A percentile compares a stretch with the other conserved stretches of the same genome.
Conservation (phyloP, 2,888 invertebrate genomes). For the Callosobruchus maculatus region DNA sequence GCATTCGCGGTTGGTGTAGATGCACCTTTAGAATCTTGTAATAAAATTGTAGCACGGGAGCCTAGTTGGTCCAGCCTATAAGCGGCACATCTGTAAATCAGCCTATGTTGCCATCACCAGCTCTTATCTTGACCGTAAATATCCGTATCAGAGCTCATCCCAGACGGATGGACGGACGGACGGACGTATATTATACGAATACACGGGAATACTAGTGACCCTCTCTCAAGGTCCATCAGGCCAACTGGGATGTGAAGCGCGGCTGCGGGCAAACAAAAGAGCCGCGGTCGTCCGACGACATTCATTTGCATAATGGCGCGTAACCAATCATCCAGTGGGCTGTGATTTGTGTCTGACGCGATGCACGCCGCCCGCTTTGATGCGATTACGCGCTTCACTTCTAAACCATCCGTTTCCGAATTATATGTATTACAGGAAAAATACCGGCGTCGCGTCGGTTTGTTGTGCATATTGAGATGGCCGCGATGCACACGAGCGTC, state of each 20-base stretch:
- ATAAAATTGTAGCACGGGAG: no score
- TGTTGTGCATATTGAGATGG: not conserved
- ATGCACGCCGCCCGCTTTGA: conserved; percentile 3
- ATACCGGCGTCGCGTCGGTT: not conserved
- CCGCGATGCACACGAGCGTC: no score
- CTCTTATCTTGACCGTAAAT: not conserved
- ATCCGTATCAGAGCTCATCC: not conserved
- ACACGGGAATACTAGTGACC: not conserved
- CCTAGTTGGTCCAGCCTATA: no score
- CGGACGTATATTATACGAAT: not conserved
- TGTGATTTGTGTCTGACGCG: conserved; percentile 23
- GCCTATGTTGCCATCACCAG: not conserved
- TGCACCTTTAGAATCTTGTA: no score
- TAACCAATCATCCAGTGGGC: conserved; percentile 31
- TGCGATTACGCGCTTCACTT: conserved; percentile 30
- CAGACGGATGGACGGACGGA: not conserved
- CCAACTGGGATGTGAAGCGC: not conserved
- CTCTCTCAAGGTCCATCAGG: not conserved
- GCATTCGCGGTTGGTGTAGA: no score
- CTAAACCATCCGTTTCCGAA: conserved; percentile 4
- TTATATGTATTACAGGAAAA: not conserved
- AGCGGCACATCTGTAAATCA: no score
- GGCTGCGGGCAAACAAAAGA: not conserved
- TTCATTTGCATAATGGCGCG: conserved; percentile 23
- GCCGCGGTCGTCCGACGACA: not conserved